Conservation (phyloP, 2,888 invertebrate genomes). For the Troides helena region DNA sequence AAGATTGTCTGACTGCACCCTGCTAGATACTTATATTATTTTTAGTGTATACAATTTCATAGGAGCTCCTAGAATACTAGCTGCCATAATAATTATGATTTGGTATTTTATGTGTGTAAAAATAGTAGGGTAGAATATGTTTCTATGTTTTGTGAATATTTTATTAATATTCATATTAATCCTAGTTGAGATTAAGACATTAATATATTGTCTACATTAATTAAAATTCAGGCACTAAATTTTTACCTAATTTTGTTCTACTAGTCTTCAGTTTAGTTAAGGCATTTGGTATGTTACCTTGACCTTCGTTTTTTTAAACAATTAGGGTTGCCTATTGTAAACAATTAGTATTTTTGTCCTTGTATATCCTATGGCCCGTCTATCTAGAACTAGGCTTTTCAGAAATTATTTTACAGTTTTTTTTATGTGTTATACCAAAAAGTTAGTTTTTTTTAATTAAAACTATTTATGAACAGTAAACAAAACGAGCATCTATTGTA, state of each 20-base stretch:
- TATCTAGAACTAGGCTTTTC: neutral
- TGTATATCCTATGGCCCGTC: conserved; percentile 2
- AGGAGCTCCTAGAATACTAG: conserved; percentile 49
- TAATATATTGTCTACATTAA: conserved; percentile 24
- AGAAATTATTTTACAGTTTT: neutral
- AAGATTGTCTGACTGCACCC: conserved; percentile 22
- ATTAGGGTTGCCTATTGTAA: conserved; percentile 11
- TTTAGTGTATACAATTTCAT: conserved; percentile 38
- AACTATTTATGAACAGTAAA: conserved; percentile 28
- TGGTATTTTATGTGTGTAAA: conserved; percentile 43
- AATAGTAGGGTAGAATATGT: conserved; percentile 42
- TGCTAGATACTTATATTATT: conserved; percentile 24
- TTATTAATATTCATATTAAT: conserved; percentile 33
- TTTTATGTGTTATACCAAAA: conserved; percentile 32
- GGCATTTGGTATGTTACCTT: conserved; percentile 27
- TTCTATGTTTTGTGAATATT: conserved; percentile 43
- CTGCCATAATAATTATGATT: conserved; percentile 66
- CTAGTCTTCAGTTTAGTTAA: conserved; percentile 42
- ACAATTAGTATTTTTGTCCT: neutral
- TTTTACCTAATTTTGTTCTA: conserved; percentile 37
- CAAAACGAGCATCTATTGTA: conserved; percentile 39
- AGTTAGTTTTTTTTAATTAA: conserved; percentile 23
- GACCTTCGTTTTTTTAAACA: neutral
- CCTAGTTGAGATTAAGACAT: conserved; percentile 38
- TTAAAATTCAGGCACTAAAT: conserved; percentile 34